phyloP scores from a whole-genome alignment of 2,113 vertebrate genomes.

The Motacilla tschutschensis region DNA sequence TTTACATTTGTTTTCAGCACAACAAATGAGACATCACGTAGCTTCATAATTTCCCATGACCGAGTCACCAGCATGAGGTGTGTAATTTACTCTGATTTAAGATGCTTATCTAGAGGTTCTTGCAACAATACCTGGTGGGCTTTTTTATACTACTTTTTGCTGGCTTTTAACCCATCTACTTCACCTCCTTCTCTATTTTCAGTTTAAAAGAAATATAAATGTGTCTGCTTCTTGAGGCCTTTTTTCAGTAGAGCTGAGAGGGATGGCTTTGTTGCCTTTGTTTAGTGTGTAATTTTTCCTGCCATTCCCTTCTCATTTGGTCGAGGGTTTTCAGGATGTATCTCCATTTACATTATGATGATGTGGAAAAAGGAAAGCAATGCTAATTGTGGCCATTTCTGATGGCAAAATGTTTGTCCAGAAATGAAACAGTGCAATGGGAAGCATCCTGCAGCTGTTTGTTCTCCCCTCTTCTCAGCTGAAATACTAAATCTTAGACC shows the following conservation, averaged over 20 bases:
- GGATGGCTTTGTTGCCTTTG: background rate
- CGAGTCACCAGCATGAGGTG: conserved; percentile 78
- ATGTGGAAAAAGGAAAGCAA: background rate
- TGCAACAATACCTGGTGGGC: conserved; percentile 67
- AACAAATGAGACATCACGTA: conserved; percentile 85
- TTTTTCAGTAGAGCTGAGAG: background rate
- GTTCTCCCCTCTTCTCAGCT: background rate
- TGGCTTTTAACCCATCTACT: conserved; percentile 15
- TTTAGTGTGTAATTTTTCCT: background rate
- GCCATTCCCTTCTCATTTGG: background rate
- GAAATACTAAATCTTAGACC: background rate
- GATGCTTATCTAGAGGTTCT: conserved; percentile 75
- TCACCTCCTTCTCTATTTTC: background rate
- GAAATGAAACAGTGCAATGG: background rate
- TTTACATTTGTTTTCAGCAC: conserved; percentile 86
- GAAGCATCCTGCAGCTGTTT: background rate
- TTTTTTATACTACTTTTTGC: conserved; percentile 26
- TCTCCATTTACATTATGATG: background rate
- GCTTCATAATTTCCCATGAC: conserved; percentile 85
- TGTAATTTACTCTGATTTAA: conserved; percentile 82
- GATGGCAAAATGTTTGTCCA: background rate
- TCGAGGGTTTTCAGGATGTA: background rate
- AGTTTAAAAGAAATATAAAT: background rate
- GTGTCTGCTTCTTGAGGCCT: background rate
- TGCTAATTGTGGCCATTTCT: background rate